Evolutionary conservation across 1,140 invertebrate species (phyloP).

Genomic region (Cyclargus thomasi): DNA sequence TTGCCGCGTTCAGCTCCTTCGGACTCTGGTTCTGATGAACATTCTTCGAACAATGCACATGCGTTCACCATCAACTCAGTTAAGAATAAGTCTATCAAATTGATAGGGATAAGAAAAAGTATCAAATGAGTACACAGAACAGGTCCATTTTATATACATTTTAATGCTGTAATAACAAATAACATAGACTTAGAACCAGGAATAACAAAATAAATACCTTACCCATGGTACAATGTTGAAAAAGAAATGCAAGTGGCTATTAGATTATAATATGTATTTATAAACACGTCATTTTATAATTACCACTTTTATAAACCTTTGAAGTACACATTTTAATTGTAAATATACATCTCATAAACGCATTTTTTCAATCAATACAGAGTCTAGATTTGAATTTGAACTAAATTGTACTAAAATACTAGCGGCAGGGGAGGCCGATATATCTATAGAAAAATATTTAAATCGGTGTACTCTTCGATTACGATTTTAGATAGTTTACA

Average conservation of each 20-base stretch:
- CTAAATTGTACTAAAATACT: slow-evolving; percentile 70
- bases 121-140: not conserved
- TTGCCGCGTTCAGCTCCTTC: too few relatives aligned
- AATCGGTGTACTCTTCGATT: slow-evolving; percentile 11
- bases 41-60: too few relatives aligned
- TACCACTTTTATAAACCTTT: slow-evolving; percentile 41
- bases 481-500: not conserved
- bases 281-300: slow-evolving; percentile 44
- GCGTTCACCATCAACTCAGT: too few relatives aligned
- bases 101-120: not conserved
- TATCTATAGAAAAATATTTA: slow-evolving; percentile 32
- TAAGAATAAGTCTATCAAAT: not conserved
- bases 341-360: slow-evolving; percentile 46
- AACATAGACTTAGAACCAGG: slow-evolving; percentile 69
- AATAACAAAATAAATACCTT: slow-evolving; percentile 73
- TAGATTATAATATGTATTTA: slow-evolving; percentile 28
- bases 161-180: slow-evolving; percentile 69
- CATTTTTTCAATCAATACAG: slow-evolving; percentile 32
- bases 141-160: slow-evolving; percentile 23
- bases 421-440: slow-evolving; percentile 28
- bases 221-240: slow-evolving; percentile 56
- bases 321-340: slow-evolving; percentile 51
- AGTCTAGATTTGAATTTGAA: slow-evolving; percentile 54
- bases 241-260: slow-evolving; percentile 48
- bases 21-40: too few relatives aligned